Percentiles rank a stretch among this genome's conserved stretches.
These are phyloP conservation scores for Mizuhopecten yessoensis DNA, from an alignment of 1,140 invertebrate genomes.

Conservation along the genomic window DNA sequence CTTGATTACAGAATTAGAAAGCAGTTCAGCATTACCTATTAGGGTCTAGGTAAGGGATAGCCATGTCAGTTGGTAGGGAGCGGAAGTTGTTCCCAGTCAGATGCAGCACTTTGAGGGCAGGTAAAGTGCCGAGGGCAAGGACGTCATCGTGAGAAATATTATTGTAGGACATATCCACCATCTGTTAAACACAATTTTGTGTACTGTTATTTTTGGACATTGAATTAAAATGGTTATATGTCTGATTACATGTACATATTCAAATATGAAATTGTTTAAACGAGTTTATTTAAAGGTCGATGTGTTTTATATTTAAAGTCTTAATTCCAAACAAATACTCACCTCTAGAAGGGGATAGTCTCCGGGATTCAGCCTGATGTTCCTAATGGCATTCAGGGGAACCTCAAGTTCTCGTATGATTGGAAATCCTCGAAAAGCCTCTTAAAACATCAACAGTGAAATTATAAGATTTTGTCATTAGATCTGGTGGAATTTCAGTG, in stretches of 20 bases:
- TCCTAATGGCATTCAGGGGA: conserved; percentile 80
- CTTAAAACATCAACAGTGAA: conserved; percentile 65
- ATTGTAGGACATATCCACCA: conserved; percentile 83
- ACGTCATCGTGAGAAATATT: conserved; percentile 81
- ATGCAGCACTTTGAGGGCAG: conserved; percentile 79
- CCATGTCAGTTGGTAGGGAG: conserved; percentile 77
- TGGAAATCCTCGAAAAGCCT: conserved; percentile 80
- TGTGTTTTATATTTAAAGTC: too few species aligned
- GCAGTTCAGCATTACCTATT: too few species aligned
- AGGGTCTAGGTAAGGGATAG: conserved; percentile 71
- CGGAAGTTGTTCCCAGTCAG: conserved; percentile 81
- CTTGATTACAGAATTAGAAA: too few species aligned
- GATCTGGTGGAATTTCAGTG: not conserved
- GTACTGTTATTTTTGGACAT: too few species aligned
- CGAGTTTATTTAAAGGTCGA: too few species aligned
- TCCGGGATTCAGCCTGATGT: conserved; percentile 71
- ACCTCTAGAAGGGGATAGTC: conserved; percentile 79
- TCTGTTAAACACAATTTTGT: conserved; percentile 71
- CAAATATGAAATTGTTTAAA: too few species aligned
- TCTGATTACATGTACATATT: too few species aligned
- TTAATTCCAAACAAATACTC: not conserved
- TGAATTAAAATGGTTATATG: too few species aligned
- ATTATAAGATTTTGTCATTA: not conserved
- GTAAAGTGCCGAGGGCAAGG: conserved; percentile 77
- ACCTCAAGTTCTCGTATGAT: conserved; percentile 80